These are phyloP conservation scores for Ruditapes philippinarum DNA, from an alignment of 1,140 invertebrate genomes.

Conservation along the genomic window DNA sequence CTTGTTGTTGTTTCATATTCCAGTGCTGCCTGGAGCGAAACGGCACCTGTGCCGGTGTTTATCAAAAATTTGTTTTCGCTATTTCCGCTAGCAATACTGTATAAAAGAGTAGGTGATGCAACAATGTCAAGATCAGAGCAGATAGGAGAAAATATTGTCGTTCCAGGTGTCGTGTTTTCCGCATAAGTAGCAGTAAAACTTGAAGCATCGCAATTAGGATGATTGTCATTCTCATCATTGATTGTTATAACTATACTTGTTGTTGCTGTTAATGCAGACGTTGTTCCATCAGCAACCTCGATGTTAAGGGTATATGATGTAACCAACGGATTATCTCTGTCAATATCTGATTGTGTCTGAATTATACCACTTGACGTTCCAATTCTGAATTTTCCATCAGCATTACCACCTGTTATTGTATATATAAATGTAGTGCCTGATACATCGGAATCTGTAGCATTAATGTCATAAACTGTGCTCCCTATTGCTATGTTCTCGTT, in stretches of 20 bases:
- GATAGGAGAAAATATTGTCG: slow-evolving; percentile 5
- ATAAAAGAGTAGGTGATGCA: slow-evolving; percentile 48
- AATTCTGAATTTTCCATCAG: slow-evolving; percentile 54
- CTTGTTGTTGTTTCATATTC: slow-evolving; percentile 67
- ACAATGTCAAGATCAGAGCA: slow-evolving; percentile 57
- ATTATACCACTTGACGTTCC: slow-evolving; percentile 62
- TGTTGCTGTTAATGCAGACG: slow-evolving; percentile 86
- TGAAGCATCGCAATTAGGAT: slow-evolving; percentile 67
- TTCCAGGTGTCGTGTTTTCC: slow-evolving; percentile 70
- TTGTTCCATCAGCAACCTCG: slow-evolving; percentile 93
- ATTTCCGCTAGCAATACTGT: slow-evolving; percentile 68
- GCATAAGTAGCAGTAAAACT: slow-evolving; percentile 70
- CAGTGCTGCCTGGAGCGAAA: slow-evolving; percentile 48
- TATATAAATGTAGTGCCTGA: slow-evolving; percentile 53
- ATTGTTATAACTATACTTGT: slow-evolving; percentile 67
- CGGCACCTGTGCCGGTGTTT: slow-evolving; percentile 34
- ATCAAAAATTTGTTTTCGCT: slow-evolving; percentile 61
- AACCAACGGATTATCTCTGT: slow-evolving; percentile 63
- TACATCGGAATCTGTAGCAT: slow-evolving; percentile 96
- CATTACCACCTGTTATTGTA: slow-evolving; percentile 54
- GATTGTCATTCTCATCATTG: slow-evolving; percentile 72
- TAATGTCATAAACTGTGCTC: slow-evolving; percentile 88
- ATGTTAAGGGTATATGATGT: slow-evolving; percentile 93
- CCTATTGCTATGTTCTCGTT: slow-evolving; percentile 47
- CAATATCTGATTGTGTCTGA: slow-evolving; percentile 60